These are phyloP conservation scores for Drosophila malerkotliana DNA, from an alignment of 1,140 invertebrate species.

Conservation along the genomic window DNA sequence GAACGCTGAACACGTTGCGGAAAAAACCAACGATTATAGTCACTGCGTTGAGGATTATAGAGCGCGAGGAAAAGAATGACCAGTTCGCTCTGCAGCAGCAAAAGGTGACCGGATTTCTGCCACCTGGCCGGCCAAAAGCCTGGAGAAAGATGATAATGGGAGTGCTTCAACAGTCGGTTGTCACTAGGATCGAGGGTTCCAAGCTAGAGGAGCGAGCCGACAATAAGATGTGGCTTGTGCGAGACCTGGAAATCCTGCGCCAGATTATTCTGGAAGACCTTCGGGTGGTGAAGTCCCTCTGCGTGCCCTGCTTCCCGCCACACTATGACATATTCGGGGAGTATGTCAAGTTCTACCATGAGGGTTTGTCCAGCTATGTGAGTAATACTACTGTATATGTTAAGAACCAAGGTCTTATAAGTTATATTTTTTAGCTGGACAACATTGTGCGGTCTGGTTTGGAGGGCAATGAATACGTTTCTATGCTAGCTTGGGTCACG, in stretches of 20 bases:
- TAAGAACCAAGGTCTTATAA: too few relatives aligned
- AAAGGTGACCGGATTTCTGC: conserved; percentile 93
- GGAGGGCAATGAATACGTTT: conserved; percentile 98
- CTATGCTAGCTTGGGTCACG: conserved; percentile 95
- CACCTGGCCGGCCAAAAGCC: conserved; percentile 95
- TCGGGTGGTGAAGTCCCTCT: conserved; percentile 95
- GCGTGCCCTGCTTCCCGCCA: conserved; percentile 98
- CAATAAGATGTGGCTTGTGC: conserved; percentile 98
- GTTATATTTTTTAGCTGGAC: conserved; percentile 87
- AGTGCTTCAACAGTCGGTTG: conserved; percentile 93
- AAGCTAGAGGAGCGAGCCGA: conserved; percentile 95
- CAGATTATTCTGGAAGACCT: conserved; percentile 96
- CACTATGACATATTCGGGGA: conserved; percentile 95
- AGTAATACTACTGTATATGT: conserved; percentile 71
- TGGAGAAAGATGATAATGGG: conserved; percentile 95
- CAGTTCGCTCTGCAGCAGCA: conserved; percentile 91
- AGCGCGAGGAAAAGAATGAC: conserved; percentile 97
- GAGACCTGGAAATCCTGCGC: conserved; percentile 90
- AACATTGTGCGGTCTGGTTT: conserved; percentile 94
- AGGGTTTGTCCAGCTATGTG: conserved; percentile 92
- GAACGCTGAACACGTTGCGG: conserved; percentile 96
- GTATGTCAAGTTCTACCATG: conserved; percentile 98
- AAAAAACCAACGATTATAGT: conserved; percentile 98
- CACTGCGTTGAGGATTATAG: conserved; percentile 97
- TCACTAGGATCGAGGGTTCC: conserved; percentile 93